Conservation (phyloP, 2,888 invertebrate genomes). For the Leptinotarsa haldemani region DNA sequence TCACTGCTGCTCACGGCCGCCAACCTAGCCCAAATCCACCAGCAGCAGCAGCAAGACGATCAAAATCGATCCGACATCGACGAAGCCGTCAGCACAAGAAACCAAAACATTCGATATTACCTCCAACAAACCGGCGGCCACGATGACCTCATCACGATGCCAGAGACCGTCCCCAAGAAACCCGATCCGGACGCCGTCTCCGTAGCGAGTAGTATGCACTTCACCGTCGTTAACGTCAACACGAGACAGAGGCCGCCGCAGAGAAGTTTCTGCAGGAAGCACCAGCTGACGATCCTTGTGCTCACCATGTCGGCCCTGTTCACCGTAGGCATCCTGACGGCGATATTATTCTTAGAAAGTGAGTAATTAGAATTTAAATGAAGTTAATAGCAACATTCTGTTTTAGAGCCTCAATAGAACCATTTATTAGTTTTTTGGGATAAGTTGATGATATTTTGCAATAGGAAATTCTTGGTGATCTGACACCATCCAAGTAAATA, state of each 20-base stretch:
- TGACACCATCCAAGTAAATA: too few relatives aligned
- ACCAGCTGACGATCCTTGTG: constrained; percentile 85
- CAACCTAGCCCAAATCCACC: constrained; percentile 69
- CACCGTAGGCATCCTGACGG: constrained; percentile 82
- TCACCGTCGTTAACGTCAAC: constrained; percentile 83
- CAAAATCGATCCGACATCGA: constrained; percentile 32
- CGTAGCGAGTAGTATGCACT: constrained; percentile 87
- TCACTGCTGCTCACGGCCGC: constrained; percentile 84
- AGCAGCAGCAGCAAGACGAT: constrained; percentile 47
- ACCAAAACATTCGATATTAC: constrained; percentile 61
- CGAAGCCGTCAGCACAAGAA: constrained; percentile 52
- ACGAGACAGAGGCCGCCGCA: constrained; percentile 68
- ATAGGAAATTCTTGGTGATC: too few relatives aligned
- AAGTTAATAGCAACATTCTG: neutral
- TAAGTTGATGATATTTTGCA: too few relatives aligned
- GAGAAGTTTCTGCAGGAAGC: constrained; percentile 79
- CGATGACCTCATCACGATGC: constrained; percentile 42
- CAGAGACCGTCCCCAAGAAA: constrained; percentile 52
- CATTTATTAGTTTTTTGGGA: too few relatives aligned
- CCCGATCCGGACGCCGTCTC: constrained; percentile 75
- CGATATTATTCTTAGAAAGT: constrained; percentile 88
- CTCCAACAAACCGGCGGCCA: constrained; percentile 53
- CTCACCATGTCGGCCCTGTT: constrained; percentile 86
- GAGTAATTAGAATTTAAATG: constrained; percentile 65
- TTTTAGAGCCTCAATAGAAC: neutral